These are phyloP conservation scores for Martes flavigula DNA, from an alignment of 2,797 vertebrate species.

Conservation along the genomic window DNA sequence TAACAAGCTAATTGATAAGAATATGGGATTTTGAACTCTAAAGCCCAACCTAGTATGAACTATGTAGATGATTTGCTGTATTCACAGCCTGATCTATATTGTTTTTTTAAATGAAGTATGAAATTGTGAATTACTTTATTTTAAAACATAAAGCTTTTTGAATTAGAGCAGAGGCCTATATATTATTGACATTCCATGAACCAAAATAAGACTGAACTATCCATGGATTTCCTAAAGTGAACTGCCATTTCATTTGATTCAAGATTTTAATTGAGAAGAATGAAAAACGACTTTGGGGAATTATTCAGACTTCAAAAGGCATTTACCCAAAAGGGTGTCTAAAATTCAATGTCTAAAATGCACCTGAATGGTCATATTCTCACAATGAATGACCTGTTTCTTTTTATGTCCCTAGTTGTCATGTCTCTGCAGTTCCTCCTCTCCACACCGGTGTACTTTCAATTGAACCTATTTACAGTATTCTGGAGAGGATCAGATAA, in stretches of 20 bases:
- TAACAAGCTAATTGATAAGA: not conserved
- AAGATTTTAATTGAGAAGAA: constrained; percentile 4
- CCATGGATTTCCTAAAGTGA: not conserved
- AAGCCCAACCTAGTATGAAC: not conserved
- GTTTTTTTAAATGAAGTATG: not conserved
- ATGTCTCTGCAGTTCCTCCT: not conserved
- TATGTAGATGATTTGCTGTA: not conserved
- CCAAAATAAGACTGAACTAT: constrained; percentile 6
- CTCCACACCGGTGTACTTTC: not conserved
- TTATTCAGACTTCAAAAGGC: not conserved
- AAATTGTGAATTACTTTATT: constrained; percentile 32
- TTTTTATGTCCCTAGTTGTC: not conserved
- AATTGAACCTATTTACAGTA: not conserved
- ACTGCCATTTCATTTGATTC: not conserved
- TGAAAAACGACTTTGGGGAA: constrained; percentile 10
- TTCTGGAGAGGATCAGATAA: not conserved
- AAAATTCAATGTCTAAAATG: not conserved
- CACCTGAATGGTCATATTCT: not conserved
- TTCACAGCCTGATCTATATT: not conserved
- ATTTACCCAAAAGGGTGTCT: not conserved
- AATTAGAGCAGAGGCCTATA: not conserved
- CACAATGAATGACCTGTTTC: not conserved
- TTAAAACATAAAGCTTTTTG: not conserved
- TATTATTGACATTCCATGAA: not conserved
- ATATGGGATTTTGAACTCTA: not conserved